Base-by-base conservation (phyloP, 2,888 invertebrate genomes). In the Dioctria rufipes region DNA sequence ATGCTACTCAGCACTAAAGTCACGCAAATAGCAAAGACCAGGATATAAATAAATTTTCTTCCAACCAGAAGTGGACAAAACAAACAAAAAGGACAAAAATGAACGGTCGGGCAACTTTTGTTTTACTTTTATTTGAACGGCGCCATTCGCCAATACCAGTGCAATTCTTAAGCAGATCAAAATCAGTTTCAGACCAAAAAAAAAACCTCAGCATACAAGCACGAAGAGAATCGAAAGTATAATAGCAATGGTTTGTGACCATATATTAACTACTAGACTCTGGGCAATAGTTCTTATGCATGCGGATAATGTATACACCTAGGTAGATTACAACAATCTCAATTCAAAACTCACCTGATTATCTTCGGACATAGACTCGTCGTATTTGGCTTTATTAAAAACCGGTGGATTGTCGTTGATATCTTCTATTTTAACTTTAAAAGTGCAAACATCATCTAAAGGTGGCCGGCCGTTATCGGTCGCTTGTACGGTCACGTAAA, bases 391-490 rank as follows among this genome's bases (percentile, higher is more conserved):
- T 90, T 89, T 86, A 86, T 90, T 87, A 84, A 88, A 87, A 13
- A 89, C 88, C 13, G 88, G 88, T 13, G 88, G 90, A 87, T 98
- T 98, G 88, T 99, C 98, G 90, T 99, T 99, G 86, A 96, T 93
- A 89, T 98, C 98, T 86, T 93, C 93, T 83, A 98, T 95, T 83
- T 94, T 93, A 80, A 98, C 95, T 90, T 95, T 95, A 88, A 98
- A 95, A 4, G 97, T 97, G 89, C 98, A 98, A 80, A 96, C 95
- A 86, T 97, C 97, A 85, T 96, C 96, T 78, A 98, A 90, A 69
- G 94, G 94, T 0, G 97, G 97, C 84, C 93, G 92, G 0, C 98
- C 98, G 88, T 97, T 95, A 90, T 98, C 98, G 81, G 95, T 95
- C 0, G 97, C 98, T 87, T 96, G 93, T 5, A 98, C 95, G 49